phyloP scores from a whole-genome alignment of 1,140 invertebrate species.

The Heterodera schachtii region DNA sequence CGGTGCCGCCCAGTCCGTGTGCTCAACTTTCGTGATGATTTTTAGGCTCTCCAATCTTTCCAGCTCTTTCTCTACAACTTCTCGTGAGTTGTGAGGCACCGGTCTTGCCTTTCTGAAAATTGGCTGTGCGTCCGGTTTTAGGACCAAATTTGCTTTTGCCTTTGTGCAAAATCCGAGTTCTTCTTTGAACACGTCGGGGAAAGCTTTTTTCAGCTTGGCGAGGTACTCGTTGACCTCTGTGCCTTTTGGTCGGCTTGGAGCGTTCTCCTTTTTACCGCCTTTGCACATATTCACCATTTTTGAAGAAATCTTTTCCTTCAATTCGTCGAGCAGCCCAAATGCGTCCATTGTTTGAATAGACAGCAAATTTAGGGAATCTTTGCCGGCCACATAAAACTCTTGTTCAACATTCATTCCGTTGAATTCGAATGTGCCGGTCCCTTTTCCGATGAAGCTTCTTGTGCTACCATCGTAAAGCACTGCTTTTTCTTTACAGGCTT shows the following conservation, averaged over 20 bases:
- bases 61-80: conserved; percentile 58
- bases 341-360: not conserved
- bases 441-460: not conserved
- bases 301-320: not conserved
- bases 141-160: conserved; percentile 29
- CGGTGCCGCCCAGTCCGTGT: conserved; percentile 66
- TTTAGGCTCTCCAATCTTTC: conserved; percentile 43
- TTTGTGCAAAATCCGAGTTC: conserved; percentile 35
- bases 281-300: conserved; percentile 1
- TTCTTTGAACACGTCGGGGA: conserved; percentile 30
- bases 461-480: conserved; percentile 6
- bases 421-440: conserved; percentile 9
- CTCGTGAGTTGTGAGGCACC: conserved; percentile 51
- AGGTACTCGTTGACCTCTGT: not conserved
- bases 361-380: not conserved
- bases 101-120: conserved; percentile 49
- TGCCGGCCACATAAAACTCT: not conserved
- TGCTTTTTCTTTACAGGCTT: not conserved
- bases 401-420: not conserved
- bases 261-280: not conserved
- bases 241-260: not conserved
- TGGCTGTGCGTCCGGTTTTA: conserved; percentile 36
- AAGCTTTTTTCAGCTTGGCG: conserved; percentile 8
- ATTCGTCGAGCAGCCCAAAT: conserved; percentile 5
- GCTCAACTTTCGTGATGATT: conserved; percentile 53